These are phyloP conservation scores for Cynoglossus semilaevis DNA, from an alignment of 2,113 vertebrate species.

Conservation along the genomic window DNA sequence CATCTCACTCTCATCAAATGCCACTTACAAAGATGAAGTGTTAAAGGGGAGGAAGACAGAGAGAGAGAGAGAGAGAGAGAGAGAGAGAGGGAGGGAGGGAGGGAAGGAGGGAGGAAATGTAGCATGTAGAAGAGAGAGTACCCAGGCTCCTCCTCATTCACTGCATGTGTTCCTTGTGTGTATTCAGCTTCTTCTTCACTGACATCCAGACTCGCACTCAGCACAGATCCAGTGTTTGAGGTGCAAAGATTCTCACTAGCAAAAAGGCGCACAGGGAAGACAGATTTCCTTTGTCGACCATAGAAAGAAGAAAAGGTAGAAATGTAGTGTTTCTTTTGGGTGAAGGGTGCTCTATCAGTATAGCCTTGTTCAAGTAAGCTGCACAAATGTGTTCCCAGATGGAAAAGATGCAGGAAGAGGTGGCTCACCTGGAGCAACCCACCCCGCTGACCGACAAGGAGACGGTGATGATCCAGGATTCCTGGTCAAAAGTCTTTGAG, in stretches of 20 bases:
- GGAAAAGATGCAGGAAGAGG: conserved; percentile 65
- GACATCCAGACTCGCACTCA: conserved; percentile 47
- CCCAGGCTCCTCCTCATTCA: conserved; percentile 65
- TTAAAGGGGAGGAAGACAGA: conserved; percentile 20
- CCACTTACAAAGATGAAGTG: conserved; percentile 57
- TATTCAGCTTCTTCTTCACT: conserved; percentile 58
- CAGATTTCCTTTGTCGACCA: conserved; percentile 8
- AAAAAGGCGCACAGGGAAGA: conserved; percentile 13
- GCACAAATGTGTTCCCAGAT: conserved; percentile 61
- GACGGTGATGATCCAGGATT: conserved; percentile 65
- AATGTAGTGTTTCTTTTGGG: conserved; percentile 39
- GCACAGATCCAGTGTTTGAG: conserved; percentile 53
- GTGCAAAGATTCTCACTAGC: conserved; percentile 47
- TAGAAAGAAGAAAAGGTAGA: conserved; percentile 40
- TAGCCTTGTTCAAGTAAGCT: conserved; percentile 36
- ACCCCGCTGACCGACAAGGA: conserved; percentile 69
- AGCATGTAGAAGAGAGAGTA: conserved; percentile 33
- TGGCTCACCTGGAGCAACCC: conserved; percentile 58
- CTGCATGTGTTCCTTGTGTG: conserved; percentile 60
- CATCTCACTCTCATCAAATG: conserved; percentile 47
- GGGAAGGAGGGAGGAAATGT: conserved; percentile 10
- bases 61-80: conserved; percentile 9
- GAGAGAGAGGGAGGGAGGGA: conserved; percentile 11
- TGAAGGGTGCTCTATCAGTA: conserved; percentile 18
- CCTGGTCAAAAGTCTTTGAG: conserved; percentile 72